Percentiles rank a stretch among this genome's conserved stretches.
phyloP scores from a whole-genome alignment of 2,797 vertebrate genomes.

The Sciaenops ocellatus region DNA sequence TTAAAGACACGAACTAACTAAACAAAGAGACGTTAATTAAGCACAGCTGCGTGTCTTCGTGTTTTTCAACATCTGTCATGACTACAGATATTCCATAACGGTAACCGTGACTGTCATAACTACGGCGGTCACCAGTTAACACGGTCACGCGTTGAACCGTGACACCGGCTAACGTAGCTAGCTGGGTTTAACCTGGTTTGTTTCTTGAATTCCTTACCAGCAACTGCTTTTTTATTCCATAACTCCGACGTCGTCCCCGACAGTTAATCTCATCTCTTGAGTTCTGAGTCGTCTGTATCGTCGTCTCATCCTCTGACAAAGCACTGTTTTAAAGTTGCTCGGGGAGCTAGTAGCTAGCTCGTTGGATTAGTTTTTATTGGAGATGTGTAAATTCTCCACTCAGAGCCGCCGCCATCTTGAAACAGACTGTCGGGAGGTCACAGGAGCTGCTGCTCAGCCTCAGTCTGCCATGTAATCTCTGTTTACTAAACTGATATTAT shows the following conservation, averaged over 20 bases:
- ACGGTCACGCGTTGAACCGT: too few relatives aligned
- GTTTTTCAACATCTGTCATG: too few relatives aligned
- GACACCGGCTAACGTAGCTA: slow-evolving; percentile 47
- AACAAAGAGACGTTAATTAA: too few relatives aligned
- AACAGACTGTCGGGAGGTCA: slow-evolving; percentile 56
- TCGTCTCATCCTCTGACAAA: not conserved
- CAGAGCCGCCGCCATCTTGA: slow-evolving; percentile 73
- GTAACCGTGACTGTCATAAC: too few relatives aligned
- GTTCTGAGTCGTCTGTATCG: not conserved
- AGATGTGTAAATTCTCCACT: slow-evolving; percentile 52
- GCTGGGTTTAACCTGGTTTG: slow-evolving; percentile 35
- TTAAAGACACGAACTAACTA: too few relatives aligned
- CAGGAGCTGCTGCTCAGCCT: slow-evolving; percentile 10
- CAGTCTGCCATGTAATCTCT: not conserved
- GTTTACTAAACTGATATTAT: not conserved
- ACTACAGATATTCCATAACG: too few relatives aligned
- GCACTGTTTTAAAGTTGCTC: not conserved
- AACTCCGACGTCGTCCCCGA: slow-evolving; percentile 12
- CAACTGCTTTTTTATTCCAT: slow-evolving; percentile 60
- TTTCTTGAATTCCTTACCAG: slow-evolving; percentile 54
- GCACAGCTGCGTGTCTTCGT: too few relatives aligned
- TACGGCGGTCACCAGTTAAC: too few relatives aligned
- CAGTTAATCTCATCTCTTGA: not conserved
- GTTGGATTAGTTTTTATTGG: slow-evolving; percentile 46
- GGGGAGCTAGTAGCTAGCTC: slow-evolving; percentile 15